Percentiles rank a stretch among this genome's conserved stretches.
phyloP scores from a whole-genome alignment of 2,888 invertebrate species.

The Steinernema carpocapsae region DNA sequence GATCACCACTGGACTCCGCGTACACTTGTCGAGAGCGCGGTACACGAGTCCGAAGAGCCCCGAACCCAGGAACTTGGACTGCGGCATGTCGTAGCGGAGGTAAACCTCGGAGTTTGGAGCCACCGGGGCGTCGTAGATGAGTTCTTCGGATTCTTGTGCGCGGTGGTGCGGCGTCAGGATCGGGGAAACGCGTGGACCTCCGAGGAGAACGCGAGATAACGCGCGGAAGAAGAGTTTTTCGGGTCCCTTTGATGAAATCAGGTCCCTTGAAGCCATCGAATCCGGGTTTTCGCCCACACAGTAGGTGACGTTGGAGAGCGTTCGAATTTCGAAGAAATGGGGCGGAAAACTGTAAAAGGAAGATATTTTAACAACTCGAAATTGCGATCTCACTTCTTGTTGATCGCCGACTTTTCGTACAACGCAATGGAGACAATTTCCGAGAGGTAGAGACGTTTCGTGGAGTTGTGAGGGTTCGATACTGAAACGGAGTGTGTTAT shows the following conservation, averaged over 20 bases:
- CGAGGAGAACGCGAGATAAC: conserved; percentile 31
- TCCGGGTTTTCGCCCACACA: conserved; percentile 68
- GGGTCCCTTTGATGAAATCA: neutral
- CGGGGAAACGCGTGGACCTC: conserved; percentile 37
- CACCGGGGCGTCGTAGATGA: conserved; percentile 51
- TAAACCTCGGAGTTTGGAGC: conserved; percentile 55
- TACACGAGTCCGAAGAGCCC: conserved; percentile 26
- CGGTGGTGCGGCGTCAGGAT: conserved; percentile 36
- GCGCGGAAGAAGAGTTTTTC: conserved; percentile 17
- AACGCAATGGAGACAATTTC: conserved; percentile 63
- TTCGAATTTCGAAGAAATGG: conserved; percentile 69
- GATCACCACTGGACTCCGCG: neutral
- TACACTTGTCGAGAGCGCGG: neutral
- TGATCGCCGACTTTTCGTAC: conserved; percentile 65
- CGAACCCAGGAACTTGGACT: conserved; percentile 7
- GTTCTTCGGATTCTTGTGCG: conserved; percentile 4
- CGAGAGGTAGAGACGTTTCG: conserved; percentile 58
- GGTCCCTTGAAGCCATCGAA: neutral
- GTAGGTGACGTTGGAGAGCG: conserved; percentile 56
- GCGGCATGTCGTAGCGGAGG: neutral
- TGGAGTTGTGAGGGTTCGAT: conserved; percentile 59
- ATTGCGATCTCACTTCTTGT: conserved; percentile 40
- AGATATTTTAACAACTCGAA: neutral
- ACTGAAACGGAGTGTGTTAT: conserved; percentile 40
- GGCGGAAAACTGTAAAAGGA: conserved; percentile 56